Percentiles rank a stretch among this genome's conserved stretches.
Evolutionary conservation across 2,113 vertebrate genomes (phyloP).

Genomic region (Pimephales promelas): DNA sequence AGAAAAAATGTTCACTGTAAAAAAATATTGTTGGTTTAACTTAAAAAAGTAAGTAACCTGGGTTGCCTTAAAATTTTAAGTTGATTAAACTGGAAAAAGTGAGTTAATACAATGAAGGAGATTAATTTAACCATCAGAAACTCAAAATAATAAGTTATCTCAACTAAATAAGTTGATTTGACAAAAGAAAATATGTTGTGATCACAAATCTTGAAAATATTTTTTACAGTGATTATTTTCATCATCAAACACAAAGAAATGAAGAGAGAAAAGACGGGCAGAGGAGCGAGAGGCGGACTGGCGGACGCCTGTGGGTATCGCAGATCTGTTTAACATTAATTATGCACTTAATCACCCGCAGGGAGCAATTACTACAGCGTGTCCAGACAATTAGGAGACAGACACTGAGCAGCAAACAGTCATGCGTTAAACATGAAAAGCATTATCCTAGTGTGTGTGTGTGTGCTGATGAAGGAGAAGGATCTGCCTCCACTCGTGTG

Average conservation of each 20-base stretch:
- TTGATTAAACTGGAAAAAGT: too few species aligned
- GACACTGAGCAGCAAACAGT: slow-evolving; percentile 25
- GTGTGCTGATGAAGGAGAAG: background rate
- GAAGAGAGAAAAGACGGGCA: background rate
- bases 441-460: slow-evolving; percentile 3
- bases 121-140: too few species aligned
- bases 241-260: background rate
- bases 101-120: too few species aligned
- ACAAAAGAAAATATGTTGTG: too few species aligned
- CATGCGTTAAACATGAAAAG: background rate
- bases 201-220: too few species aligned
- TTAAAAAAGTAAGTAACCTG: too few species aligned
- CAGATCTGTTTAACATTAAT: slow-evolving; percentile 53
- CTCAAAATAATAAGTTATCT: too few species aligned
- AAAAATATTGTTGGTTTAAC: too few species aligned
- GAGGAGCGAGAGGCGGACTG: slow-evolving; percentile 34
- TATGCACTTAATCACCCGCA: slow-evolving; percentile 54
- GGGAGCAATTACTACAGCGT: slow-evolving; percentile 26
- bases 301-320: slow-evolving; percentile 32
- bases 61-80: too few species aligned
- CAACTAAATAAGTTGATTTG: too few species aligned
- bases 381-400: slow-evolving; percentile 25
- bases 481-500: too few species aligned
- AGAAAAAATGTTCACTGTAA: too few species aligned
- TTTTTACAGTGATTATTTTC: background rate